phyloP scores from a whole-genome alignment of 2,113 vertebrate genomes.

The Cynoglossus semilaevis region DNA sequence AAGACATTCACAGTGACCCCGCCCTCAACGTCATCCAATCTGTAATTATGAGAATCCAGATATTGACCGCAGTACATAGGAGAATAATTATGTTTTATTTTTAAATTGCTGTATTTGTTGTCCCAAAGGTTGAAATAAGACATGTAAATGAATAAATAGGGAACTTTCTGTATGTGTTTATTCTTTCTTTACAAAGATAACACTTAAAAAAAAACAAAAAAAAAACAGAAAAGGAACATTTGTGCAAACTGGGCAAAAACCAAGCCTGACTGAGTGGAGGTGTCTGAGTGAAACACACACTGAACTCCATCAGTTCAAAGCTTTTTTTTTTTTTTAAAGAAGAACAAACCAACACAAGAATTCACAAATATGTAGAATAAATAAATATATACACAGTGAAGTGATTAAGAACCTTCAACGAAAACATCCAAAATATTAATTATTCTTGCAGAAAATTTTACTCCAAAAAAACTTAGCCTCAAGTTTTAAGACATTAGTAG shows the following conservation, averaged over 20 bases:
- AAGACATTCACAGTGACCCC: not conserved
- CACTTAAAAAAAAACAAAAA: constrained; percentile 27
- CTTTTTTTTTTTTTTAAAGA: constrained; percentile 29
- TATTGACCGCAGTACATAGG: not conserved
- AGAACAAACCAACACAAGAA: constrained; percentile 48
- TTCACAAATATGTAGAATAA: constrained; percentile 75
- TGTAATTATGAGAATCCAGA: not conserved
- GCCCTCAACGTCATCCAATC: not conserved
- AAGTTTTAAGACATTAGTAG: no score
- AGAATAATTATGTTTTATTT: constrained; percentile 23
- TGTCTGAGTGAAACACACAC: constrained; percentile 51
- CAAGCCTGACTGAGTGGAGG: constrained; percentile 38
- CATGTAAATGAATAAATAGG: constrained; percentile 13
- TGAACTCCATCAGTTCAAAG: constrained; percentile 18
- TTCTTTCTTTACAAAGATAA: constrained; percentile 51
- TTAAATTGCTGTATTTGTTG: constrained; percentile 31
- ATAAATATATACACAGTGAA: constrained; percentile 77
- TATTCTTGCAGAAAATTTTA: no score
- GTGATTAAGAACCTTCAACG: no score
- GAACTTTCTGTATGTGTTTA: constrained; percentile 30
- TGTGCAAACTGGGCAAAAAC: constrained; percentile 67
- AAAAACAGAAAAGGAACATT: constrained; percentile 38
- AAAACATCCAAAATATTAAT: no score
- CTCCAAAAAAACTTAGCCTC: no score
- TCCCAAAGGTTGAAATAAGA: constrained; percentile 28